Evolutionary conservation across 2,113 vertebrate species (phyloP).

Genomic region (Nesoenas mayeri): DNA sequence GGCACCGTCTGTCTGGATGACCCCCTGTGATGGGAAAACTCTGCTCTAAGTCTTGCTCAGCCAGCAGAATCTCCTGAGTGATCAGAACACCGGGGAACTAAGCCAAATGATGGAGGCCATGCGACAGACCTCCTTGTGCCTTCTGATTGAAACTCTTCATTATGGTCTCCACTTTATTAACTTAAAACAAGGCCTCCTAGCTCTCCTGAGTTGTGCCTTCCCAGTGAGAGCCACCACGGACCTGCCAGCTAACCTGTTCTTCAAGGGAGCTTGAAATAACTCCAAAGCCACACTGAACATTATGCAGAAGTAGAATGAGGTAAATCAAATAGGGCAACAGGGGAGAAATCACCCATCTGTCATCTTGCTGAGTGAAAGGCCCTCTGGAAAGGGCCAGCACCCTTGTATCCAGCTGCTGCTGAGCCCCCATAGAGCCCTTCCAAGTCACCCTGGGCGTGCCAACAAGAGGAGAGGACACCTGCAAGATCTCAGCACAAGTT

Average conservation of each 20-base stretch:
- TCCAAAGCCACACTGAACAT: background rate
- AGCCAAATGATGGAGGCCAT: background rate
- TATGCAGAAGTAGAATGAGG: background rate
- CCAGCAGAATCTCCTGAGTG: background rate
- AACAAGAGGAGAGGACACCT: background rate
- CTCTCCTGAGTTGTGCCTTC: rapidly evolving
- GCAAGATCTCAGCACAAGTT: background rate
- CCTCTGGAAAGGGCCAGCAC: background rate
- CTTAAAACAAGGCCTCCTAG: background rate
- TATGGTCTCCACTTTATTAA: background rate
- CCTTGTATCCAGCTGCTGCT: rapidly evolving
- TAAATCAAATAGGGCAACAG: background rate
- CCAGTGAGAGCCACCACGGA: rapidly evolving
- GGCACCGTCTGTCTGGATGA: background rate
- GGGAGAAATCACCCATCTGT: background rate
- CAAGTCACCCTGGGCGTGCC: background rate
- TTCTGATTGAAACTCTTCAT: background rate
- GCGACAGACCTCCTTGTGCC: background rate
- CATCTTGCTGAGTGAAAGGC: background rate
- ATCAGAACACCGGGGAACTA: background rate
- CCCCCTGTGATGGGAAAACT: background rate
- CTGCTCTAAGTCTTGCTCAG: background rate
- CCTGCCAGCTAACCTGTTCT: background rate
- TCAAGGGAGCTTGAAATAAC: background rate
- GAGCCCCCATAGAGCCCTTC: background rate